Conservation (phyloP, 2,888 invertebrate genomes). For the Unio delphinus region DNA sequence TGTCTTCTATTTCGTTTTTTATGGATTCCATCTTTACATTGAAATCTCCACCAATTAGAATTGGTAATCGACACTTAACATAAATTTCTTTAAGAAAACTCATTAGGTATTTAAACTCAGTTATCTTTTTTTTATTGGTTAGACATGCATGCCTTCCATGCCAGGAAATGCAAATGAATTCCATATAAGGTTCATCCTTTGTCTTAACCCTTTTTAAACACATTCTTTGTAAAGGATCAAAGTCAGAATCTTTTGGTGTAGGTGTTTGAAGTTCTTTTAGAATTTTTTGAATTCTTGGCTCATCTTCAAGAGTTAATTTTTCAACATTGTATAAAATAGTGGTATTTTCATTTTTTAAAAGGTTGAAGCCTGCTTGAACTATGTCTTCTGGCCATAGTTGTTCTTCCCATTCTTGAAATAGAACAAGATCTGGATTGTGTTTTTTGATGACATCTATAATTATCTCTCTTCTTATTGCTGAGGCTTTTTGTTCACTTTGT, state of each 20-base stretch:
- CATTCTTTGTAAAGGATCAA: conserved; percentile 22
- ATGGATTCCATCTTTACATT: conserved; percentile 18
- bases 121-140: conserved; percentile 10
- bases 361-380: conserved; percentile 13
- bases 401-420: conserved; percentile 24
- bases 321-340: conserved; percentile 17
- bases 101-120: conserved; percentile 19
- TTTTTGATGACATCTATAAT: conserved; percentile 12
- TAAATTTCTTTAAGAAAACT: conserved; percentile 21
- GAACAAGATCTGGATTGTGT: conserved; percentile 12
- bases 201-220: conserved; percentile 9
- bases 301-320: conserved; percentile 8
- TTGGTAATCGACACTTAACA: conserved; percentile 19
- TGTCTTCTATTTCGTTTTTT: too few relatives aligned
- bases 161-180: conserved; percentile 32
- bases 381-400: conserved; percentile 16
- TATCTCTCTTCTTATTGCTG: conserved; percentile 13
- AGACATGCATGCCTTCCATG: conserved; percentile 13
- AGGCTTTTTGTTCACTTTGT: conserved; percentile 6
- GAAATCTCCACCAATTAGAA: conserved; percentile 24
- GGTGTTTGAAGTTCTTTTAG: conserved; percentile 13
- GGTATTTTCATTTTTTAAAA: conserved; percentile 14
- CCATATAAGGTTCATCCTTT: conserved; percentile 7
- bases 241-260: too few relatives aligned
- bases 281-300: conserved; percentile 10